Evolutionary conservation across 64 coral and sea anemone species (phyloP).

Genomic region (Acropora tenuis): DNA sequence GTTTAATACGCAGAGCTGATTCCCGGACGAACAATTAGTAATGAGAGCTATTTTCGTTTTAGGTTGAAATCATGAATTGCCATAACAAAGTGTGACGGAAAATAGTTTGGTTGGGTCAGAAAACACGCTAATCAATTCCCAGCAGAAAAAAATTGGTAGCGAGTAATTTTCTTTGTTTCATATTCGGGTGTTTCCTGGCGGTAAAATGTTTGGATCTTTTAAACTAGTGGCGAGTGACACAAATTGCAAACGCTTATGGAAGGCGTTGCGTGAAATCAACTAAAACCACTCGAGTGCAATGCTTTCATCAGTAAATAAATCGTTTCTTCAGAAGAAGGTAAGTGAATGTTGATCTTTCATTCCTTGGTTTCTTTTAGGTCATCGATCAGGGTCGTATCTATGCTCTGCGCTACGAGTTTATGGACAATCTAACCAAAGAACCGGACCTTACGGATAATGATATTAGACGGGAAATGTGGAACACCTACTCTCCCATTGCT

Average conservation of each 20-base stretch:
- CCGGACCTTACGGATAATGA: conserved; percentile 33
- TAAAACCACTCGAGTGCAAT: not conserved
- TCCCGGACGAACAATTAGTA: not conserved
- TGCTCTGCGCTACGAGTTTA: conserved; percentile 56
- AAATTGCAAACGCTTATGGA: not conserved
- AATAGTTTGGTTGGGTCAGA: too few species aligned
- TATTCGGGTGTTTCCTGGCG: too few species aligned
- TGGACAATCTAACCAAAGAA: conserved; percentile 9
- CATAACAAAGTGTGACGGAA: not conserved
- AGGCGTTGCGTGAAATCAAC: not conserved
- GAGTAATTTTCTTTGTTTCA: too few species aligned
- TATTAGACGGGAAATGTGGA: conserved; percentile 35
- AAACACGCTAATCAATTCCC: too few species aligned
- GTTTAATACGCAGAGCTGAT: not conserved
- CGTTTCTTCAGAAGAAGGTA: not conserved
- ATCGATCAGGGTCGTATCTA: conserved; percentile 46
- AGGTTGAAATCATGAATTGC: not conserved
- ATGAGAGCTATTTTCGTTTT: not conserved
- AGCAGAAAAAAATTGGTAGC: too few species aligned
- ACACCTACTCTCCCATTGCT: conserved; percentile 66
- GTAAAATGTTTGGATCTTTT: too few species aligned
- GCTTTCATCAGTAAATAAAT: not conserved
- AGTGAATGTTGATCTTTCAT: not conserved
- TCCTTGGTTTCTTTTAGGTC: conserved; percentile 4
- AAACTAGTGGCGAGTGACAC: too few species aligned